Evolutionary conservation across 2,888 invertebrate species (phyloP), one percentile per base, ranked within the genome.

Genomic region (Halictus ligatus): DNA sequence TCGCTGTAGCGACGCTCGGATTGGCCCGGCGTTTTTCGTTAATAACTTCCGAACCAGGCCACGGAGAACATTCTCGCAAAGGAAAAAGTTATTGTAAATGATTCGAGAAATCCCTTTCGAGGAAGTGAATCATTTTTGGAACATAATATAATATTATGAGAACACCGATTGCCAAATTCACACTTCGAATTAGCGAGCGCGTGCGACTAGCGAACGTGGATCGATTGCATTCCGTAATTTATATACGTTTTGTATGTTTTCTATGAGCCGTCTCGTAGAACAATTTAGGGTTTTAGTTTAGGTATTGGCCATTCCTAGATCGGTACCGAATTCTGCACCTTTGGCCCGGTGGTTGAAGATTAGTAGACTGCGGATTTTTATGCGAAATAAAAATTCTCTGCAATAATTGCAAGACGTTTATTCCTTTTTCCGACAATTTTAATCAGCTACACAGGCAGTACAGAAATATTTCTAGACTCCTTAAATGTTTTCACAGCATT

Each of bases 161-260:
- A 25, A 46, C 25, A 35, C 18, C 50, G n/a, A 46, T 25, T 43
- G 46, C 71, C 40, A 25, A 21, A 72, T 72, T 43, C 46, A 25
- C 25, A 15, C 7, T 13, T 13, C 46, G 15, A 46, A 15, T 48
- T 46, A 25, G 46, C 64, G 64, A 64, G 64, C 64, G 64, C 64
- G 64, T 25, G 15, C 64, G 29, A 64, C 64, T 64, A 64, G 64
- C 71, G 71, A 71, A 72, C 82, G 83, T 73, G 60, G 76, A 54
- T 83, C 64, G 76, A 67, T 84, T 64, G 25, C 77, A 67, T 73
- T 78, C 77, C 54, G 54, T 71, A 29, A 69, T 85, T 86, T 82
- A n/a, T 58, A 15, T 78, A 80, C 79, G 75, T 82, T 86, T 87
- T 82, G 82, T 86, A 87, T 80, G 79, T 79, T 86, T 67, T 87